Percentiles rank a stretch among this genome's conserved stretches.
Conservation (phyloP, 2,797 vertebrate species). For the Dipus sagitta region DNA sequence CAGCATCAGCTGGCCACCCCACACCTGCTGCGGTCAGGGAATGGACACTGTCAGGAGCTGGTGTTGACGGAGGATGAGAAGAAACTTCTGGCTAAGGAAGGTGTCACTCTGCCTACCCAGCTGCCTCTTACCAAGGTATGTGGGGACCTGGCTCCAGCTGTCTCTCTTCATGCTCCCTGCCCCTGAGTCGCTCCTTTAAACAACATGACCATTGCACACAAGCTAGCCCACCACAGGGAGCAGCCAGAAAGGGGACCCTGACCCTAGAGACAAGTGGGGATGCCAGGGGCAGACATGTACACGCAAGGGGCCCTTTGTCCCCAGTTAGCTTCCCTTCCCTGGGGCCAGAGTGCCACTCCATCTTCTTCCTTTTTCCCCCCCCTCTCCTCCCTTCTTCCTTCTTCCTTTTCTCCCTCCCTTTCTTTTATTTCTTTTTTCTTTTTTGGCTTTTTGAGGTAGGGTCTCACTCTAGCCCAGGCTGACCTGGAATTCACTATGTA, state of each 20-base stretch:
- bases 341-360: too few species aligned
- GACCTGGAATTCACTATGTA: neutral
- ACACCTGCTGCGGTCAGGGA: conserved; percentile 80
- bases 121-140: conserved; percentile 96
- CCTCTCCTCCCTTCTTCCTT: too few species aligned
- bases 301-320: too few species aligned
- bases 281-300: too few species aligned
- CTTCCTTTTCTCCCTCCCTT: too few species aligned
- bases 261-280: too few species aligned
- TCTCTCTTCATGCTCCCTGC: neutral
- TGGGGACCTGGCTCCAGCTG: neutral
- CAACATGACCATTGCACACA: neutral
- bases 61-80: conserved; percentile 96
- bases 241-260: too few species aligned
- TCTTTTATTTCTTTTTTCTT: too few species aligned
- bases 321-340: too few species aligned
- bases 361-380: too few species aligned
- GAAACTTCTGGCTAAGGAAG: conserved; percentile 96
- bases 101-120: conserved; percentile 92
- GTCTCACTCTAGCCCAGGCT: neutral
- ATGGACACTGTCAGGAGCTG: conserved; percentile 91
- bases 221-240: too few species aligned
- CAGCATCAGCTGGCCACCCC: conserved; percentile 70
- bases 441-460: too few species aligned
- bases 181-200: fast-evolving